Conservation (phyloP, 92 coral and sea anemone species). For the Micromussa lordhowensis region DNA sequence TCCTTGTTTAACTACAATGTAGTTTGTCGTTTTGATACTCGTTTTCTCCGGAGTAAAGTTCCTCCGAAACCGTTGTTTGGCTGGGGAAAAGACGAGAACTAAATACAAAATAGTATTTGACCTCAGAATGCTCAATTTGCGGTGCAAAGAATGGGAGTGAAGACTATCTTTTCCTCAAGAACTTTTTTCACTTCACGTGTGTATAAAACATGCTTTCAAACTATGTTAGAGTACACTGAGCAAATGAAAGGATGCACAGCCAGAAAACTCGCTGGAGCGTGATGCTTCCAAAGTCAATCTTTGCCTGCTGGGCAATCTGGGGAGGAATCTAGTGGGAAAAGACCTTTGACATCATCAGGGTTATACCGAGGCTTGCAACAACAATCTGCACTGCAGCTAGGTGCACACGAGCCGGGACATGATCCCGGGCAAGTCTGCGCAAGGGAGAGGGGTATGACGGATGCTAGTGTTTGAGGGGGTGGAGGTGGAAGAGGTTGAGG, state of each 20-base stretch:
- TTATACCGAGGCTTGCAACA: slow-evolving; percentile 62
- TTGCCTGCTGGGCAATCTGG: slow-evolving; percentile 36
- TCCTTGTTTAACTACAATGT: background rate
- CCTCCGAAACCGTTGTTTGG: too few relatives aligned
- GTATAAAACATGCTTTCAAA: background rate
- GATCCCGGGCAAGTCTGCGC: slow-evolving; percentile 61
- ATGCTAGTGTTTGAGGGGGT: slow-evolving; percentile 5
- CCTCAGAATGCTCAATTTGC: too few relatives aligned
- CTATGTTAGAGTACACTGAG: background rate
- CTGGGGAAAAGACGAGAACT: too few relatives aligned
- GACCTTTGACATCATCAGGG: slow-evolving; percentile 44
- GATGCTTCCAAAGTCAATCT: background rate
- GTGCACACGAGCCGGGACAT: slow-evolving; percentile 83
- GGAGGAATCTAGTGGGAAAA: slow-evolving; percentile 36
- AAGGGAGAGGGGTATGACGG: slow-evolving; percentile 21
- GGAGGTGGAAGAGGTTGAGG: slow-evolving; percentile 9
- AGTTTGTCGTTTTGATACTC: background rate
- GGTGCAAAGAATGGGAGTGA: background rate
- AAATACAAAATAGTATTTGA: too few relatives aligned
- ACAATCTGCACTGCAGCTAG: slow-evolving; percentile 78
- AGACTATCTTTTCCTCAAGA: background rate
- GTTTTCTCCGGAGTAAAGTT: background rate
- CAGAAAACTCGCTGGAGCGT: background rate
- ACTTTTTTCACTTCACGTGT: background rate
- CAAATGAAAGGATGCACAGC: background rate